Percentiles rank a stretch among this genome's conserved stretches.
phyloP scores from a whole-genome alignment of 2,113 vertebrate genomes.

The Syngnathoides biaculeatus region DNA sequence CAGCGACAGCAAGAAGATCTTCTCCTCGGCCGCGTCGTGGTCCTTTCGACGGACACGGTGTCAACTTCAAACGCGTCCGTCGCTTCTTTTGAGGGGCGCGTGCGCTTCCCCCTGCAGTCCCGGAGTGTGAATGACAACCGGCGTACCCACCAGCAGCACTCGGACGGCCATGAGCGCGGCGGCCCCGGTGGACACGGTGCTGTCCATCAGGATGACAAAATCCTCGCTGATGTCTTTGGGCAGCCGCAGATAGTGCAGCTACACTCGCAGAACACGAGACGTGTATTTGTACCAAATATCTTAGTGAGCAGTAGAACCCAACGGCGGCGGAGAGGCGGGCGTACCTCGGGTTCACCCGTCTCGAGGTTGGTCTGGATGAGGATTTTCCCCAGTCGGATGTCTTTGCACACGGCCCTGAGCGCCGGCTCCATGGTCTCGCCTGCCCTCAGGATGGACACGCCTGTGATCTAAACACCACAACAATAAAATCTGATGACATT shows the following conservation, averaged over 20 bases:
- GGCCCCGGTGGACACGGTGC: constrained; percentile 86
- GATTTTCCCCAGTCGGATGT: constrained; percentile 89
- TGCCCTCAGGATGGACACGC: constrained; percentile 84
- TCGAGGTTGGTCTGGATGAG: constrained; percentile 91
- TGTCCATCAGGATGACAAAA: constrained; percentile 91
- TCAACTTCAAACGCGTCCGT: too few species aligned
- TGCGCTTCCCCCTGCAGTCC: not conserved
- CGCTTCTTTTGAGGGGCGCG: not conserved
- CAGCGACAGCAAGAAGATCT: constrained; percentile 86
- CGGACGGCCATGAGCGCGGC: constrained; percentile 87
- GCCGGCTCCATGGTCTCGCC: constrained; percentile 93
- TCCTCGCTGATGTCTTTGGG: constrained; percentile 89
- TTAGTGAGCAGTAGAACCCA: not conserved
- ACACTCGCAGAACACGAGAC: not conserved
- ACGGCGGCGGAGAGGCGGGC: not conserved
- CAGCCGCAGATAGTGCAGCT: constrained; percentile 88
- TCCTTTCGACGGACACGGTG: constrained; percentile 66
- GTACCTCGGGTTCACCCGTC: constrained; percentile 80
- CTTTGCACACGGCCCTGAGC: constrained; percentile 85
- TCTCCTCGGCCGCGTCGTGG: constrained; percentile 86
- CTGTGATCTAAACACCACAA: constrained; percentile 75
- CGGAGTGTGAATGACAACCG: too few species aligned
- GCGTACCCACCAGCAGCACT: constrained; percentile 78
- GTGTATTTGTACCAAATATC: not conserved
- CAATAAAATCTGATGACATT: not conserved